A percentile compares a stretch with the other conserved stretches of the same genome.
These are phyloP conservation scores for Catharus minimus DNA, from an alignment of 2,113 vertebrate genomes.

Conservation along the genomic window DNA sequence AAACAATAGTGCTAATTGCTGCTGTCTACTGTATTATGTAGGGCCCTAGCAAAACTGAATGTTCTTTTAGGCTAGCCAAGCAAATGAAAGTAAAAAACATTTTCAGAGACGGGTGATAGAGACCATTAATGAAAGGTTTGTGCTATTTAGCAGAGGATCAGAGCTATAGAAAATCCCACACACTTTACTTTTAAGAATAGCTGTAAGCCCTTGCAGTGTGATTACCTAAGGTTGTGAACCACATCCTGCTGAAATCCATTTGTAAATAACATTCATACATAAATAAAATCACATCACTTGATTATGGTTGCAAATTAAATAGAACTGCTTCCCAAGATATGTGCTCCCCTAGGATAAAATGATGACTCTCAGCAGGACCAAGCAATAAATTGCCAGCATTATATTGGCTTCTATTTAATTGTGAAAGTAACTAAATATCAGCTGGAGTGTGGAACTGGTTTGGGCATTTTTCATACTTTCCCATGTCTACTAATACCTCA, in stretches of 20 bases:
- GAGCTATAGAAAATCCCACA: not conserved
- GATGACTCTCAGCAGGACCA: not conserved
- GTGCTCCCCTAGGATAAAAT: not conserved
- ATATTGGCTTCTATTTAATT: conserved; percentile 1
- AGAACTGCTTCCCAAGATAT: not conserved
- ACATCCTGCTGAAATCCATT: conserved; percentile 2
- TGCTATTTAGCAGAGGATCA: not conserved
- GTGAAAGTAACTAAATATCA: conserved; percentile 11
- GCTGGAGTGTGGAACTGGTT: not conserved
- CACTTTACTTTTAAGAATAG: not conserved
- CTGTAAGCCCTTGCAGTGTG: not conserved
- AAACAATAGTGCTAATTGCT: not conserved
- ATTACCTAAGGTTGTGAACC: not conserved
- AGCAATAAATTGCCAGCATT: not conserved
- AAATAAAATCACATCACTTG: conserved; percentile 29
- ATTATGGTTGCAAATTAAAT: conserved; percentile 22
- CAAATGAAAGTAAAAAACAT: not conserved
- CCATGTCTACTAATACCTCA: not conserved
- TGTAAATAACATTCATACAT: conserved; percentile 34
- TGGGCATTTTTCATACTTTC: not conserved
- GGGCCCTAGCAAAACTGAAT: not conserved
- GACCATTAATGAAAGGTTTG: not conserved
- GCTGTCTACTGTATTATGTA: not conserved
- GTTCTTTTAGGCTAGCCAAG: not conserved
- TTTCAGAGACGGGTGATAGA: not conserved